Base-by-base conservation (phyloP, 2,113 vertebrate species). In the Phylloscopus trochiloides region DNA sequence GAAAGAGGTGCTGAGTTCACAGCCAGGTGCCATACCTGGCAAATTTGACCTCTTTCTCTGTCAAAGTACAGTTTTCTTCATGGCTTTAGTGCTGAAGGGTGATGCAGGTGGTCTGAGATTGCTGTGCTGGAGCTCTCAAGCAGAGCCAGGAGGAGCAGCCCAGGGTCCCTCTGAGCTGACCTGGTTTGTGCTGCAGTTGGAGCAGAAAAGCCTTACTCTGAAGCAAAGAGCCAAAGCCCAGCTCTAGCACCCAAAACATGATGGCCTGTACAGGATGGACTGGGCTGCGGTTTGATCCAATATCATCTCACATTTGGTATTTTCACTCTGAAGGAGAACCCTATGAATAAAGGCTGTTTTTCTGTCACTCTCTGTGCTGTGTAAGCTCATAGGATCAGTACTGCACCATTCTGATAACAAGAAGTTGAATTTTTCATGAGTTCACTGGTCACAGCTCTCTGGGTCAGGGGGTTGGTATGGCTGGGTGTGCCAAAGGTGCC, bases 191-290 rank as follows among this genome's bases (percentile, higher is more conserved):
- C 3, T 22, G 74, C 57, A 40, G 26, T 2, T 43, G 70, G 8
- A 22, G n/a, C 54, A 73, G 36, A 43, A 52, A 20, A 70, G 18
- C 17, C 20, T 50, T 17, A 1, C 29, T 50, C 7, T 11, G 2
- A 14, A 70, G 48, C 38, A 3, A 10, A 43, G 51, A 28, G 40
- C 26, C 2, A 1, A 34, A 26, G 5, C 4, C 52, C 43, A 57
- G 32, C 65, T 81, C 47, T 1, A 12, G 62, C 58, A 40, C 18
- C 75, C 2, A 0, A 10, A 43, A 3, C 10, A 17, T 3, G 8
- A 6, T 0, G 1, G 21, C 54, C 19, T 5, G 3, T 24, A 5
- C 32, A 17, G 32, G 34, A 4, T 11, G 24, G 29, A 7, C n/a
- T 6, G 25, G 21, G 36, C 40, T 55, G 43, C 0, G 1, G 6